phyloP scores from a whole-genome alignment of 2,113 vertebrate species.

The Bombycilla garrulus region DNA sequence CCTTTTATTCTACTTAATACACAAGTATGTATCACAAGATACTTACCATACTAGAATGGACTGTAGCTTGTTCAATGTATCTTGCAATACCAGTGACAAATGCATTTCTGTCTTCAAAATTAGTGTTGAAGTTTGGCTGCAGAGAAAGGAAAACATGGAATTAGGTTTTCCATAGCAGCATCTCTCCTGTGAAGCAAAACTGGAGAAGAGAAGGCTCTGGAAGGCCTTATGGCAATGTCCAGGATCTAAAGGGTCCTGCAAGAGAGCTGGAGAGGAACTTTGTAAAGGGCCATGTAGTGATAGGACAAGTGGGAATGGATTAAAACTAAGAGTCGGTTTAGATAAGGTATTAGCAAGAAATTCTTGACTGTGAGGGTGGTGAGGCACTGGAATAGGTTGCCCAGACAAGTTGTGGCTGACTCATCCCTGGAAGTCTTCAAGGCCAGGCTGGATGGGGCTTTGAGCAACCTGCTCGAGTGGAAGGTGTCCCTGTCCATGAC shows the following conservation, averaged over 20 bases:
- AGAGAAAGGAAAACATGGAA: neutral
- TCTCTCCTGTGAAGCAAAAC: neutral
- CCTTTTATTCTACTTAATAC: neutral
- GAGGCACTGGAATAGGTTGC: neutral
- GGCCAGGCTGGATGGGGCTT: neutral
- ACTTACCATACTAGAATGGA: slow-evolving; percentile 95
- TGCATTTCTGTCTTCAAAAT: slow-evolving; percentile 98
- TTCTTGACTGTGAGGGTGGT: neutral
- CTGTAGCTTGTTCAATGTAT: slow-evolving; percentile 97
- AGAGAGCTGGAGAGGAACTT: neutral
- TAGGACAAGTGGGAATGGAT: neutral
- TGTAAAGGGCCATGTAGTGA: neutral
- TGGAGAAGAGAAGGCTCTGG: neutral
- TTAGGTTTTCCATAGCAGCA: neutral
- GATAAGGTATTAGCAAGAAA: neutral
- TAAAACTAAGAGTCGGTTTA: neutral
- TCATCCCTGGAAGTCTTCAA: neutral
- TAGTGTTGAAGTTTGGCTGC: slow-evolving; percentile 98
- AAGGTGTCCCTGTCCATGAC: neutral
- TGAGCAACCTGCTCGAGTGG: neutral
- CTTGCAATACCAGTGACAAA: slow-evolving; percentile 98
- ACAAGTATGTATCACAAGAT: neutral
- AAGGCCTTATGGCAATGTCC: neutral
- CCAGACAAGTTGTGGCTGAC: neutral
- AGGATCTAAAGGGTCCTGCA: neutral